phyloP scores from a whole-genome alignment of 2,113 vertebrate species.

The Spea multiplicata region DNA sequence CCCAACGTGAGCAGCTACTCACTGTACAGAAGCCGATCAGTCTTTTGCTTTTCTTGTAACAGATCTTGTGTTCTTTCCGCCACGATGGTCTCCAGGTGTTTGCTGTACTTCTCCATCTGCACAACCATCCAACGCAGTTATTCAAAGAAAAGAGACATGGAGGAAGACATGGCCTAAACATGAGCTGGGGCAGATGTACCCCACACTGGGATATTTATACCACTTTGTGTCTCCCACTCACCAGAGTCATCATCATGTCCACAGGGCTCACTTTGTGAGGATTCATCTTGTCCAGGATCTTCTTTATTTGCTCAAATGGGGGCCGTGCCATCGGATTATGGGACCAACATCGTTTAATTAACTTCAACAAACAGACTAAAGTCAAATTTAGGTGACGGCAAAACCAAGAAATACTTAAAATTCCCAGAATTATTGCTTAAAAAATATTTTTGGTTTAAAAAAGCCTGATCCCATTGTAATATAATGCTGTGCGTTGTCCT shows the following conservation, averaged over 20 bases:
- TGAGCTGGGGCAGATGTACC: not conserved
- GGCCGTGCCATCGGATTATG: constrained; percentile 63
- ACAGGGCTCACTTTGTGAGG: constrained; percentile 73
- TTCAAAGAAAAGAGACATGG: not conserved
- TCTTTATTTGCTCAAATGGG: constrained; percentile 73
- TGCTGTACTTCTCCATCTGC: constrained; percentile 79
- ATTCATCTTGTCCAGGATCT: constrained; percentile 73
- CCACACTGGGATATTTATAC: no score
- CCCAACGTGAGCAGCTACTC: constrained; percentile 36
- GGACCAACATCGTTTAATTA: constrained; percentile 71
- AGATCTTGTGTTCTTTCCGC: constrained; percentile 70
- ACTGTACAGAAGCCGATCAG: constrained; percentile 71
- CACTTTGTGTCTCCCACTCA: constrained; percentile 45
- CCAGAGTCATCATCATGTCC: constrained; percentile 77
- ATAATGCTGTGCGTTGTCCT: no score
- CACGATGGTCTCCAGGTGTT: constrained; percentile 72
- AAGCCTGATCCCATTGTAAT: no score
- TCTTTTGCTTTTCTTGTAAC: constrained; percentile 75
- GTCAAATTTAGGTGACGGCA: no score
- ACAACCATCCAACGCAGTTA: not conserved
- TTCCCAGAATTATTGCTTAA: no score
- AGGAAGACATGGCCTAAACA: not conserved
- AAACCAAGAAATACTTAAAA: no score
- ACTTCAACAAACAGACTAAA: constrained; percentile 49
- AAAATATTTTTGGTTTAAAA: no score